phyloP scores from a whole-genome alignment of 2,888 invertebrate species.

The Troides helena region DNA sequence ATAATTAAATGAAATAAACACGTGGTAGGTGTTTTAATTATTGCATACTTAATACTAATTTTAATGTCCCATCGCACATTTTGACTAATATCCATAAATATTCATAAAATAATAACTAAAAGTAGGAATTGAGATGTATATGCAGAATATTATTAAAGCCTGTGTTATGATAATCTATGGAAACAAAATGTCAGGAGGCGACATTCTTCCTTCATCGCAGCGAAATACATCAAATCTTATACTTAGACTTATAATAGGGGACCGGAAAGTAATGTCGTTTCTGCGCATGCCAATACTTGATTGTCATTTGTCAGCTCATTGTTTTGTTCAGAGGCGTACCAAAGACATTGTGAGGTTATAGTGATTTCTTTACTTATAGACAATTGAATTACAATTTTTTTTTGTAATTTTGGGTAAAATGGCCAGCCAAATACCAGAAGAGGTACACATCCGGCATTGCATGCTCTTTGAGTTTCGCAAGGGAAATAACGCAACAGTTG shows the following conservation, averaged over 20 bases:
- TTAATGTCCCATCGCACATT: conserved; percentile 8
- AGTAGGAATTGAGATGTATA: conserved; percentile 18
- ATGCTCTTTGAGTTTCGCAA: no score
- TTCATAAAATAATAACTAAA: conserved; percentile 19
- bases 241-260: neutral
- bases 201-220: neutral
- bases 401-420: no score
- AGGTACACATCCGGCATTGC: no score
- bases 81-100: conserved; percentile 25
- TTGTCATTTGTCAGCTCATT: no score
- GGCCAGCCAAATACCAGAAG: no score
- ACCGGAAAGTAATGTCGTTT: no score
- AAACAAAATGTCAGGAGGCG: conserved; percentile 23
- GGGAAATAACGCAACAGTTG: no score
- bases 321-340: no score
- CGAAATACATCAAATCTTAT: neutral
- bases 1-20: conserved; percentile 18
- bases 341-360: no score
- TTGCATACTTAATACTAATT: conserved; percentile 10
- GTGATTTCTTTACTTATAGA: no score
- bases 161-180: conserved; percentile 12
- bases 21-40: conserved; percentile 16
- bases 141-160: conserved; percentile 8
- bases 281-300: no score
- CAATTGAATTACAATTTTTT: no score